Percentiles rank a stretch among this genome's conserved stretches.
Evolutionary conservation across 2,797 vertebrate species (phyloP).

Genomic region (Tiaroga cobitis): DNA sequence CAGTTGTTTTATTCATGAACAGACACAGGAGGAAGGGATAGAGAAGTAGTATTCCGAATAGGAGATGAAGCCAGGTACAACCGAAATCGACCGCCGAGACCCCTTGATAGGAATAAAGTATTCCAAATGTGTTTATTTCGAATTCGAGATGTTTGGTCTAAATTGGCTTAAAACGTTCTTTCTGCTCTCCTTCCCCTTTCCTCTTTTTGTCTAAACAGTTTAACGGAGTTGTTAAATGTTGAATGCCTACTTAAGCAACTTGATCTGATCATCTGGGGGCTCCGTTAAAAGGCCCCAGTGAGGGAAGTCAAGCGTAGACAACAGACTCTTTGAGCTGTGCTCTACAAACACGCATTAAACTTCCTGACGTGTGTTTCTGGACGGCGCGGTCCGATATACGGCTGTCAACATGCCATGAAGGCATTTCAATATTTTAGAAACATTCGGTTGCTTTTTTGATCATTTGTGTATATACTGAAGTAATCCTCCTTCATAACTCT

Average conservation of each 20-base stretch:
- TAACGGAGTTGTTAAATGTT: not conserved
- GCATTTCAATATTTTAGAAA: not conserved
- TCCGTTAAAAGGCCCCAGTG: not conserved
- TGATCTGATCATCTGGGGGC: conserved; percentile 8
- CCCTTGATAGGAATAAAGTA: not conserved
- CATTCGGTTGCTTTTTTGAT: not conserved
- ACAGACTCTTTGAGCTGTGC: conserved; percentile 25
- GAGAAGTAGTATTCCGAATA: conserved; percentile 54
- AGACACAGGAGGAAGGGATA: conserved; percentile 65
- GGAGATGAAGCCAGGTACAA: conserved; percentile 5
- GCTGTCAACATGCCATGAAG: conserved; percentile 10
- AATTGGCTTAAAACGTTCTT: not conserved
- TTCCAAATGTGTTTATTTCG: not conserved
- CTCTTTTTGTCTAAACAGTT: not conserved
- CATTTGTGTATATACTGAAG: not conserved
- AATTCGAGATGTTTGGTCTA: not conserved
- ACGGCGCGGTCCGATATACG: not conserved
- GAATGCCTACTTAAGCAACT: not conserved
- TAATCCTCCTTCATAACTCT: not conserved
- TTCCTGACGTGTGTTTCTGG: not conserved
- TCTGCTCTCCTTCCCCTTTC: too few species aligned
- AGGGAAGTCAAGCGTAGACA: conserved; percentile 9
- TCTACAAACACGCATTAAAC: conserved; percentile 17
- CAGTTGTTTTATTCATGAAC: conserved; percentile 72
- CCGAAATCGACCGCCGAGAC: not conserved